These are phyloP conservation scores for Odobenus rosmarus DNA, from an alignment of 2,113 vertebrate genomes.

Conservation along the genomic window DNA sequence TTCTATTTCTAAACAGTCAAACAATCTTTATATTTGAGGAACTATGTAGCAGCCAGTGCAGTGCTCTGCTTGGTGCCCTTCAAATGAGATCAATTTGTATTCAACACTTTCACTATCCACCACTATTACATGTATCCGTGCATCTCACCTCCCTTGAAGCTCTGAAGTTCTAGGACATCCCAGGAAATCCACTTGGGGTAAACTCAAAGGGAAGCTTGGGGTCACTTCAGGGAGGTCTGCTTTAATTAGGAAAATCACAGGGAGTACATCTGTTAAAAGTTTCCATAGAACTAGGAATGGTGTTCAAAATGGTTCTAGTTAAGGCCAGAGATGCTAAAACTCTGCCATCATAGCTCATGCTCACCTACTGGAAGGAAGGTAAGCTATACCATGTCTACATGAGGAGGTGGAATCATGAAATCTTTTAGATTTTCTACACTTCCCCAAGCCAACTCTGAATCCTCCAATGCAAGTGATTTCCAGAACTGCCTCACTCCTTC, in stretches of 20 bases:
- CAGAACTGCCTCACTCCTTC: not conserved
- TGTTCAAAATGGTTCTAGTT: not conserved
- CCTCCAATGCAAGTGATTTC: not conserved
- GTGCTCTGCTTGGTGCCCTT: not conserved
- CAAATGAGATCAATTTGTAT: not conserved
- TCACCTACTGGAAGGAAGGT: not conserved
- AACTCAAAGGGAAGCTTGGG: not conserved
- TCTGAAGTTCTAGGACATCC: not conserved
- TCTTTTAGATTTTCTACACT: not conserved
- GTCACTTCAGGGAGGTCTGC: not conserved
- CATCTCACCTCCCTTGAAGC: not conserved
- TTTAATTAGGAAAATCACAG: not conserved
- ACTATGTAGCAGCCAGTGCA: not conserved
- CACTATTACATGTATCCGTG: not conserved
- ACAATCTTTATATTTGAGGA: not conserved
- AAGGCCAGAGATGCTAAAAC: not conserved
- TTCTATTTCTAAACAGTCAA: slow-evolving; percentile 5
- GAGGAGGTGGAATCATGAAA: not conserved
- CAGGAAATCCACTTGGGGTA: not conserved
- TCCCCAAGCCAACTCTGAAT: not conserved
- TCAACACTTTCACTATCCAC: not conserved
- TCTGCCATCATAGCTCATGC: not conserved
- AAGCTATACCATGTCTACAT: not conserved
- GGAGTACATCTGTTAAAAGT: not conserved
- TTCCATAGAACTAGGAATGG: not conserved